Evolutionary conservation across 2,113 vertebrate species (phyloP).

Genomic region (Elaphurus davidianus): DNA sequence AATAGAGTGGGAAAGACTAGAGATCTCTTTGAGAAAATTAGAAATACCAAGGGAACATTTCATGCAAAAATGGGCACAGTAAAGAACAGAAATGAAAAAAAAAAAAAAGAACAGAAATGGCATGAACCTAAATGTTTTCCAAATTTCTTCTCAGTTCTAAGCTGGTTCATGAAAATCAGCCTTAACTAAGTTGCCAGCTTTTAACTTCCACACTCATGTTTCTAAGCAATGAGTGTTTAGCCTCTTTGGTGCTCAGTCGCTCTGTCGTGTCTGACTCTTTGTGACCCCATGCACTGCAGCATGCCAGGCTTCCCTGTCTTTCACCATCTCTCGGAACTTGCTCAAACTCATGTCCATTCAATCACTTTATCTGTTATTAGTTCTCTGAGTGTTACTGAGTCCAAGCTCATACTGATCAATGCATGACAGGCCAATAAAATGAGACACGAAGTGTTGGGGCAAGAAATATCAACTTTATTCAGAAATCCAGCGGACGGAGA

Average conservation of each 20-base stretch:
- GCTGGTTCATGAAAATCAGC: background rate
- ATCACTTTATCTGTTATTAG: background rate
- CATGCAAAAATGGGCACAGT: background rate
- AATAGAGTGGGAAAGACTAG: background rate
- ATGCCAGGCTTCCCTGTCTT: background rate
- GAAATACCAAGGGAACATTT: background rate
- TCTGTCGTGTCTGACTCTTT: background rate
- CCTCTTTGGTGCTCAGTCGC: background rate
- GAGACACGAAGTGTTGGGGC: background rate
- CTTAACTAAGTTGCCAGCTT: background rate
- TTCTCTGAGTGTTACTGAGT: background rate
- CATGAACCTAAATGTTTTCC: background rate
- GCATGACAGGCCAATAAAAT: background rate
- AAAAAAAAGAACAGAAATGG: background rate
- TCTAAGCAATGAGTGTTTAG: background rate
- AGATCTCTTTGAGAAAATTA: background rate
- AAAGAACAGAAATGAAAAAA: background rate
- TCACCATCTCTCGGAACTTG: background rate
- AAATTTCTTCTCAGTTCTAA: background rate
- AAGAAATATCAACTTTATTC: background rate
- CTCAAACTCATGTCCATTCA: background rate
- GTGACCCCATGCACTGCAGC: background rate
- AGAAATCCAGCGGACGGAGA: background rate
- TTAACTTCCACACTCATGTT: background rate
- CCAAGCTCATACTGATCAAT: background rate